Evolutionary conservation across 2,113 vertebrate species (phyloP).

Genomic region (Micromys minutus): DNA sequence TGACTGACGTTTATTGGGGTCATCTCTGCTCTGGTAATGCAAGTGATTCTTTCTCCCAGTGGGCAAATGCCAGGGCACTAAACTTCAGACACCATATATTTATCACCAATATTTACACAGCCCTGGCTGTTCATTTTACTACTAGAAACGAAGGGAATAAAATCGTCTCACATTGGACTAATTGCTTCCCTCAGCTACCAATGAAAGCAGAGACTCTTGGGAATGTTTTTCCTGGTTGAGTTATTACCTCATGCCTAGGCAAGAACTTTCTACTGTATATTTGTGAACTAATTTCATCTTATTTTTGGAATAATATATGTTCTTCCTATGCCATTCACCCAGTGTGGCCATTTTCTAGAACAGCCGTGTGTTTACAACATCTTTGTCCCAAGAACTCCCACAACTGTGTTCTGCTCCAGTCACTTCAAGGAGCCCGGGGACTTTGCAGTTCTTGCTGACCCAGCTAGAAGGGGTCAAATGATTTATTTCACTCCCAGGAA

Average conservation of each 20-base stretch:
- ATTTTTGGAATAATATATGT: not conserved
- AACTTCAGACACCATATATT: not conserved
- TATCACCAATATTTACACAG: not conserved
- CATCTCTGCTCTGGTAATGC: not conserved
- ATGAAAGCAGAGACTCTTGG: not conserved
- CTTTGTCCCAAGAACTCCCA: not conserved
- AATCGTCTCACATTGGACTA: not conserved
- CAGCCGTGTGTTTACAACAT: not conserved
- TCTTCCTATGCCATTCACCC: not conserved
- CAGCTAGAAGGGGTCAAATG: slow-evolving; percentile 49
- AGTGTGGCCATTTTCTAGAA: not conserved
- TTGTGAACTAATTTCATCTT: not conserved
- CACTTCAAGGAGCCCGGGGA: not conserved
- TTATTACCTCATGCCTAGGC: not conserved
- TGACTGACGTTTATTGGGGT: not conserved
- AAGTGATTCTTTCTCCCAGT: not conserved
- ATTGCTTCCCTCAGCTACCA: not conserved
- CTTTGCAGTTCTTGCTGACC: slow-evolving; percentile 47
- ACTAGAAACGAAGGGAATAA: not conserved
- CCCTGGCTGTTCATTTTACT: not conserved
- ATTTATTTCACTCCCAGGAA: slow-evolving; percentile 21
- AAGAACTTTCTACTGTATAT: not conserved
- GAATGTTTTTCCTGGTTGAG: not conserved
- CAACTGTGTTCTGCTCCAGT: not conserved
- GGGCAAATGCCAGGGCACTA: not conserved